Conservation (phyloP, 2,888 invertebrate genomes). For the Agrotis clavis region DNA sequence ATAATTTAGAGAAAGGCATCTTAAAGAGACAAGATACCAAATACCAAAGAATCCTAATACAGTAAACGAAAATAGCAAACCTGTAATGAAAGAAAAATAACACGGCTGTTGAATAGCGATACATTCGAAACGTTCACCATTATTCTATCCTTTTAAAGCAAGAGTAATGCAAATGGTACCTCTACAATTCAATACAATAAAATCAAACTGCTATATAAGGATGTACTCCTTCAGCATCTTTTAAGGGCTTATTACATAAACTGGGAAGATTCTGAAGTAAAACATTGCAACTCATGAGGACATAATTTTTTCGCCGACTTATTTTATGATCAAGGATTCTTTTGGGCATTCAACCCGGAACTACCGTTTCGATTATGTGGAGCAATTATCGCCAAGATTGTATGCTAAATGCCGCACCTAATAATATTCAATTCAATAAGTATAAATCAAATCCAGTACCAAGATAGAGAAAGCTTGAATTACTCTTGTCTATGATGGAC, state of each 20-base stretch:
- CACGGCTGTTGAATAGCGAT: slow-evolving; percentile 51
- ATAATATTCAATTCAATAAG: slow-evolving; percentile 50
- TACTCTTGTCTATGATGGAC: not conserved
- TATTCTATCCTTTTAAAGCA: slow-evolving; percentile 62
- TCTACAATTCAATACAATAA: slow-evolving; percentile 65
- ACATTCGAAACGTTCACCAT: slow-evolving; percentile 56
- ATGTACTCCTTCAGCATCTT: slow-evolving; percentile 27
- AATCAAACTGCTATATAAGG: slow-evolving; percentile 56
- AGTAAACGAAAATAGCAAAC: slow-evolving; percentile 39
- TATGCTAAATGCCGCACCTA: slow-evolving; percentile 44
- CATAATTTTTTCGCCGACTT: slow-evolving; percentile 14
- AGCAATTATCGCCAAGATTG: slow-evolving; percentile 45
- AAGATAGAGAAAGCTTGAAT: slow-evolving; percentile 37
- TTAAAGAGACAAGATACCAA: slow-evolving; percentile 10
- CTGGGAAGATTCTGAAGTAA: slow-evolving; percentile 22
- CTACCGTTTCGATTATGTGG: not conserved
- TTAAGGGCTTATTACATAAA: slow-evolving; percentile 50
- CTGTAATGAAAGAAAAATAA: slow-evolving; percentile 51
- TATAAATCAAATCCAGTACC: slow-evolving; percentile 43
- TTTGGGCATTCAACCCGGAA: slow-evolving; percentile 50
- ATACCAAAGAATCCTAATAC: slow-evolving; percentile 45
- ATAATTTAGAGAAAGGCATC: slow-evolving; percentile 4
- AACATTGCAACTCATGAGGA: slow-evolving; percentile 20
- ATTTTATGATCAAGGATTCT: slow-evolving; percentile 8
- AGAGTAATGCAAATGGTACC: slow-evolving; percentile 55